Evolutionary conservation across 2,888 invertebrate species (phyloP).

Genomic region (Tryphoninae sp.): DNA sequence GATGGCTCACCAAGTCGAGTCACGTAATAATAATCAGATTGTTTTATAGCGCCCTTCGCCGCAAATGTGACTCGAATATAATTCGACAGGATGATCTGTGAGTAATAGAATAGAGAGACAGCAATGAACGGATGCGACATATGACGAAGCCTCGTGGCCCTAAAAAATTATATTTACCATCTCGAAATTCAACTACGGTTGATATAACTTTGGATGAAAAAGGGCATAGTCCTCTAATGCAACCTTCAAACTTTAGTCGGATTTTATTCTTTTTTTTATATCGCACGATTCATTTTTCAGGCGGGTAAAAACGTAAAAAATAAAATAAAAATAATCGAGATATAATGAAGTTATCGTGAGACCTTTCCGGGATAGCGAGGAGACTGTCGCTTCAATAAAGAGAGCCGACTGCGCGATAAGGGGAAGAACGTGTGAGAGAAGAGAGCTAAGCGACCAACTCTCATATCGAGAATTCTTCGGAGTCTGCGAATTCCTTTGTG

Average conservation of each 20-base stretch:
- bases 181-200: constrained; percentile 7
- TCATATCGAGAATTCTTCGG: constrained; percentile 79
- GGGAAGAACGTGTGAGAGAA: constrained; percentile 66
- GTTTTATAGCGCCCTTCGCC: constrained; percentile 68
- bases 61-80: constrained; percentile 66
- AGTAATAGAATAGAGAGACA: constrained; percentile 55
- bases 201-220: constrained; percentile 9
- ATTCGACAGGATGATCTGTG: constrained; percentile 56
- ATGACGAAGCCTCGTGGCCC: constrained; percentile 47
- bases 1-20: constrained; percentile 47
- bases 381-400: background rate
- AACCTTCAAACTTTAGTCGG: no score
- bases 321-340: constrained; percentile 18
- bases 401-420: constrained; percentile 23
- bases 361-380: constrained; percentile 45
- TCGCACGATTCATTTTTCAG: no score
- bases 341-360: constrained; percentile 33
- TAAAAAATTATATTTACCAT: constrained; percentile 22
- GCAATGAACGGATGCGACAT: constrained; percentile 34
- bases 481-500: constrained; percentile 72
- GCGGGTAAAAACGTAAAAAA: background rate
- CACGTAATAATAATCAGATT: constrained; percentile 73
- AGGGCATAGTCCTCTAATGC: background rate
- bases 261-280: no score
- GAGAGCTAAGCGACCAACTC: constrained; percentile 65